phyloP scores from a whole-genome alignment of 1,140 invertebrate genomes.

The Drosophila orena region DNA sequence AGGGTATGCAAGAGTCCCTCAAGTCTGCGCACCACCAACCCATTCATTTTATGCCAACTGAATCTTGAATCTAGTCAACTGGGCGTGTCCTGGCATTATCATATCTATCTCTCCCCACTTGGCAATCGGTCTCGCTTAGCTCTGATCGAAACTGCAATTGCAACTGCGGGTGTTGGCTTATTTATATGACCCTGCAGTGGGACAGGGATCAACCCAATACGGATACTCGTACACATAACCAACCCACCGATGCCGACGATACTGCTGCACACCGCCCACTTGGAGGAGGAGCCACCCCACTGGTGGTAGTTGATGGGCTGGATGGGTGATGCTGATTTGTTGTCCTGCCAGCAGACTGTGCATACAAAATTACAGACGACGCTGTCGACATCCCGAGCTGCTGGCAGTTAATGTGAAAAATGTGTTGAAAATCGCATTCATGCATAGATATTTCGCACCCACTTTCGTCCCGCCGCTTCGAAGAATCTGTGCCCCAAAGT shows the following conservation, averaged over 20 bases:
- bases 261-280: no score
- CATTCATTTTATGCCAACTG: constrained; percentile 7
- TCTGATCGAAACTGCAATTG: constrained; percentile 65
- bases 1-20: background rate
- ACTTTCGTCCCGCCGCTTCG: background rate
- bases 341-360: constrained; percentile 74
- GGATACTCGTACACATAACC: background rate
- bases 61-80: background rate
- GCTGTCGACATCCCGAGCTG: constrained; percentile 28
- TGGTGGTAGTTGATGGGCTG: background rate
- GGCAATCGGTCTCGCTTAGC: constrained; percentile 48
- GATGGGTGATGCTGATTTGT: constrained; percentile 63
- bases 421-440: constrained; percentile 73
- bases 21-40: no score
- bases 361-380: constrained; percentile 78
- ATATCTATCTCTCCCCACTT: constrained; percentile 34
- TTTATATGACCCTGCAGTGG: constrained; percentile 62
- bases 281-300: background rate
- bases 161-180: constrained; percentile 49
- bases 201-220: constrained; percentile 1
- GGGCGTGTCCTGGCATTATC: constrained; percentile 35
- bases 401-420: constrained; percentile 79
- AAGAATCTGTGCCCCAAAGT: constrained; percentile 19
- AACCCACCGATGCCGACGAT: constrained; percentile 4
- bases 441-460: constrained; percentile 64